Evolutionary conservation across 2,888 invertebrate genomes (phyloP).

Genomic region (Anthoptus insignis): DNA sequence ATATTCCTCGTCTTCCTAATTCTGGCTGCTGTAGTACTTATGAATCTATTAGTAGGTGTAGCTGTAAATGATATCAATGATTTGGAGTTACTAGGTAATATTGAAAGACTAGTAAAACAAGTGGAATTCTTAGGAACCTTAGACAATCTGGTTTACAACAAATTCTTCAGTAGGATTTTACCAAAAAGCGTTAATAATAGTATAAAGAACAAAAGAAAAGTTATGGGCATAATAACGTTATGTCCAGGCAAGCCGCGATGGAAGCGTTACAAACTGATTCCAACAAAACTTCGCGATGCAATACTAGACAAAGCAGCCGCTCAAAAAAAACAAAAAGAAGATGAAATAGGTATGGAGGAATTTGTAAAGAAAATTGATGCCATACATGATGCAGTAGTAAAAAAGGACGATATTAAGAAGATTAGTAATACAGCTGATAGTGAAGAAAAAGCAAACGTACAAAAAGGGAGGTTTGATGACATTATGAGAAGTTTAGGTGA

Average conservation of each 20-base stretch:
- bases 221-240: constrained; percentile 63
- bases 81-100: constrained; percentile 85
- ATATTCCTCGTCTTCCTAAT: constrained; percentile 85
- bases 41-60: constrained; percentile 87
- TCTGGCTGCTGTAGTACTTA: constrained; percentile 85
- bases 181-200: constrained; percentile 66
- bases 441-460: constrained; percentile 46
- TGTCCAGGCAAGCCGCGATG: constrained; percentile 76
- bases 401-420: constrained; percentile 51
- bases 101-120: constrained; percentile 84
- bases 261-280: constrained; percentile 65
- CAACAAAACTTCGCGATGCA: constrained; percentile 70
- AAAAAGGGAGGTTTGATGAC: constrained; percentile 61
- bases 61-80: constrained; percentile 87
- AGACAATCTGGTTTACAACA: constrained; percentile 82
- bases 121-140: constrained; percentile 83
- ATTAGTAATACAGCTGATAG: constrained; percentile 39
- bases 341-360: constrained; percentile 64
- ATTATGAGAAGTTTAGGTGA: constrained; percentile 65
- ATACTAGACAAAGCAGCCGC: constrained; percentile 74
- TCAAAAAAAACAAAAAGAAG: constrained; percentile 71
- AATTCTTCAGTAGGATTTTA: constrained; percentile 67
- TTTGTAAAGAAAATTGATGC: constrained; percentile 69
- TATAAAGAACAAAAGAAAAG: constrained; percentile 72
- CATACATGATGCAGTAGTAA: constrained; percentile 71